Conservation (phyloP, 2,797 vertebrate genomes). For the Falco rusticolus region DNA sequence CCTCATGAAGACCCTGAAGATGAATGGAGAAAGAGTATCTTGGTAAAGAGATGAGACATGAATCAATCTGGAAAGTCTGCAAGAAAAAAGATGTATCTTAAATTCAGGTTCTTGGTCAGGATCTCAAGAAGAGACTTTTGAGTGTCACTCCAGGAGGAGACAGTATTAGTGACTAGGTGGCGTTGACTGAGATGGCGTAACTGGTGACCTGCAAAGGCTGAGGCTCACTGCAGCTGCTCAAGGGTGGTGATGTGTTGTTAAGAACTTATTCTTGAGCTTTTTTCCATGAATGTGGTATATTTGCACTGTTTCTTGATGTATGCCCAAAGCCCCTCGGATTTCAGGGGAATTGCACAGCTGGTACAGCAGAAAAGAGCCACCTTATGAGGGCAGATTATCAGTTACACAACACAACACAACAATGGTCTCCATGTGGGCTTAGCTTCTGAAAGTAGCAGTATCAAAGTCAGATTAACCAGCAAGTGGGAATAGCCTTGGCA, state of each 20-base stretch:
- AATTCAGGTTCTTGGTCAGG: not conserved
- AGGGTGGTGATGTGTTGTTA: not conserved
- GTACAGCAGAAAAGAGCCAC: constrained; percentile 13
- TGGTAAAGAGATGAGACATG: not conserved
- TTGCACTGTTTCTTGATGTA: not conserved
- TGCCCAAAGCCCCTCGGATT: not conserved
- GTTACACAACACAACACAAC: not conserved
- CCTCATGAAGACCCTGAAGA: not conserved
- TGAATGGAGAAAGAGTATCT: not conserved
- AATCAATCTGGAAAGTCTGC: not conserved
- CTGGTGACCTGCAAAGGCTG: not conserved
- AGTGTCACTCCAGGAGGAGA: not conserved
- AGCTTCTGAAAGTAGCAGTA: constrained; percentile 39
- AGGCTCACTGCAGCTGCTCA: not conserved
- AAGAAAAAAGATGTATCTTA: not conserved
- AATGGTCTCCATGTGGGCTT: not conserved
- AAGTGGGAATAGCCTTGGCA: constrained; percentile 30
- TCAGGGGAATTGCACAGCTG: not conserved
- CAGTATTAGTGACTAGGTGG: not conserved
- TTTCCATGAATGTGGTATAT: not conserved
- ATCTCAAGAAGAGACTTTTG: not conserved
- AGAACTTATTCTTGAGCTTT: not conserved
- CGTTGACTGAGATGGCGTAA: not conserved
- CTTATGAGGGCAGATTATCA: not conserved
- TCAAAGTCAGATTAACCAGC: constrained; percentile 45